Conservation (phyloP, 1,140 invertebrate genomes). For the Drosophila ananassae region DNA sequence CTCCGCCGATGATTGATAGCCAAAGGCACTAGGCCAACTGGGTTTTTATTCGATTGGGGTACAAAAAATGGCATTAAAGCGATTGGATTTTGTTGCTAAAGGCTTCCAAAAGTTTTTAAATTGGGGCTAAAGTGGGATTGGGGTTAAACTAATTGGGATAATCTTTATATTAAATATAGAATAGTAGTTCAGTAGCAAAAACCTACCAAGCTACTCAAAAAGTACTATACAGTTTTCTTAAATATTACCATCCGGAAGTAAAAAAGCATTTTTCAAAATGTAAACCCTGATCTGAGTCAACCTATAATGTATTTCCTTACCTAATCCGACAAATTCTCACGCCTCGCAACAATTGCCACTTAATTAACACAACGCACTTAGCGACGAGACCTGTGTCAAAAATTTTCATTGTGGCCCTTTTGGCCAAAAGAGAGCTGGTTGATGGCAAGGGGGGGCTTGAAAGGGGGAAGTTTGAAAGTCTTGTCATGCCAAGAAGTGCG, state of each 20-base stretch:
- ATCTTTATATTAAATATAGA: too few species aligned
- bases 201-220: too few species aligned
- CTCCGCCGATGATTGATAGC: conserved; percentile 70
- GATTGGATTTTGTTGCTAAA: neutral
- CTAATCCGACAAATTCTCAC: conserved; percentile 79
- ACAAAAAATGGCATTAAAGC: conserved; percentile 1
- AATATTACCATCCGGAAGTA: too few species aligned
- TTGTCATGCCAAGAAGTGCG: conserved; percentile 76
- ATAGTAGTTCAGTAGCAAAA: too few species aligned
- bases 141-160: too few species aligned
- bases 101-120: neutral
- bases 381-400: conserved; percentile 53
- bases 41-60: conserved; percentile 5
- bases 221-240: too few species aligned
- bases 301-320: conserved; percentile 40
- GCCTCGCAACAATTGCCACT: conserved; percentile 78
- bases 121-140: too few species aligned
- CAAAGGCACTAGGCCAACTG: conserved; percentile 51
- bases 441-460: neutral
- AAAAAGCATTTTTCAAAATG: neutral
- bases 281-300: neutral
- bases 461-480: conserved; percentile 53
- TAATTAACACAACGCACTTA: conserved; percentile 62
- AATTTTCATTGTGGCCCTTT: conserved; percentile 60
- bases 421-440: conserved; percentile 14